Percentiles rank a stretch among this genome's conserved stretches.
These are phyloP conservation scores for Erythrolamprus reginae DNA, from an alignment of 2,113 vertebrate species.

Conservation along the genomic window DNA sequence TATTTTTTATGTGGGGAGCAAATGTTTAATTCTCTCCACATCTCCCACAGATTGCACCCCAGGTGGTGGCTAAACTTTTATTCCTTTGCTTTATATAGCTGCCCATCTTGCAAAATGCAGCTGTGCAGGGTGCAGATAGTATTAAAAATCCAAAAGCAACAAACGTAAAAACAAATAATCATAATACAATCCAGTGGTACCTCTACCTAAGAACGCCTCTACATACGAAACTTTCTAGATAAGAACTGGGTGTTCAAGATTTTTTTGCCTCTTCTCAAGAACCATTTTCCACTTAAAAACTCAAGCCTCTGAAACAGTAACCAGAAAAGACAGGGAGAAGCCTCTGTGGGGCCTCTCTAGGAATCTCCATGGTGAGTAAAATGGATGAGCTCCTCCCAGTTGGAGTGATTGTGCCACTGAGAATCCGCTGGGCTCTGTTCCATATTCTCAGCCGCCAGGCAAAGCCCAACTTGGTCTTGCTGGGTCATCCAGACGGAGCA, in stretches of 20 bases:
- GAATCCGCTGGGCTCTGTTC: neutral
- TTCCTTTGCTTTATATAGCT: neutral
- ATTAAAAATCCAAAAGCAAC: too few relatives aligned
- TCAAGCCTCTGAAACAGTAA: too few relatives aligned
- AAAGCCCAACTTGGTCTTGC: neutral
- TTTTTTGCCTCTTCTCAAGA: too few relatives aligned
- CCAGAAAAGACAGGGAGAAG: too few relatives aligned
- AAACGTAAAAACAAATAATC: too few relatives aligned
- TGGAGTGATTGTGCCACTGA: neutral
- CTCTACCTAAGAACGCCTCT: too few relatives aligned
- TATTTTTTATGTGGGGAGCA: neutral
- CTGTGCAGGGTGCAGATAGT: neutral
- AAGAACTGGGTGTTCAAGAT: too few relatives aligned
- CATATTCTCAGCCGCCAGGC: neutral
- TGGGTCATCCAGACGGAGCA: neutral
- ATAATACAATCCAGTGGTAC: too few relatives aligned
- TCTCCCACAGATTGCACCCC: neutral
- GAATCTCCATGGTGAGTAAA: neutral
- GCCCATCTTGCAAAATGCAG: neutral
- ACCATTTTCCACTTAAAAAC: too few relatives aligned
- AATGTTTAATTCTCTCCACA: neutral
- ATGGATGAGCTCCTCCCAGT: neutral
- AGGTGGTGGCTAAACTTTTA: neutral
- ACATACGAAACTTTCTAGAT: too few relatives aligned
- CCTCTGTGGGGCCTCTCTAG: too few relatives aligned